Conservation (phyloP, 1,140 invertebrate genomes). For the Formica selysi region DNA sequence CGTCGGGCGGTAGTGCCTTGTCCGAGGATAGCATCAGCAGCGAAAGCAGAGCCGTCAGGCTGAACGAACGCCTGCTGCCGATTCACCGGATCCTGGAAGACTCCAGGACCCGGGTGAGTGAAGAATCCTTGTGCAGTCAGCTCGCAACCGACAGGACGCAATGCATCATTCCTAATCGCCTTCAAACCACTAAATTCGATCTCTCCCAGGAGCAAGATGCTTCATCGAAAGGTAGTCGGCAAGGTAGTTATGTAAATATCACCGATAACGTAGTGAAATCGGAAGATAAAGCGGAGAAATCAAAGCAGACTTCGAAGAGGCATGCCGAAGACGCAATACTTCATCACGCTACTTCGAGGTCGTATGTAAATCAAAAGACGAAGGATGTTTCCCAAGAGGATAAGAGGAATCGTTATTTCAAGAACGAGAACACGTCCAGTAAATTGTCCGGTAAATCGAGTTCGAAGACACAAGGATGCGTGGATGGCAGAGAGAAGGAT, state of each 20-base stretch:
- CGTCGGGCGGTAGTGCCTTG: constrained; percentile 24
- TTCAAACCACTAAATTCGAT: constrained; percentile 64
- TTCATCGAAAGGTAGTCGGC: constrained; percentile 59
- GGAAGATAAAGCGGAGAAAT: constrained; percentile 21
- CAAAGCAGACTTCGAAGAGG: constrained; percentile 29
- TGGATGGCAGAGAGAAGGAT: constrained; percentile 40
- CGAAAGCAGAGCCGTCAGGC: constrained; percentile 72
- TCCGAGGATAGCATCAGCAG: constrained; percentile 48
- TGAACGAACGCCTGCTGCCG: constrained; percentile 82
- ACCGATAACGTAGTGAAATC: constrained; percentile 3
- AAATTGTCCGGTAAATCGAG: constrained; percentile 32
- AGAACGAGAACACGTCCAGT: constrained; percentile 15
- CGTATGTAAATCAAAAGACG: not conserved
- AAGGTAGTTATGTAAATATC: constrained; percentile 8
- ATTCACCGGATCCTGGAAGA: constrained; percentile 83
- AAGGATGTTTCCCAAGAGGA: constrained; percentile 27
- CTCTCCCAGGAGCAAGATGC: constrained; percentile 66
- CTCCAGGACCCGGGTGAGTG: constrained; percentile 81
- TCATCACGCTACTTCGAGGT: constrained; percentile 6
- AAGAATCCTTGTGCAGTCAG: constrained; percentile 79
- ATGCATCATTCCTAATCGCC: constrained; percentile 77
- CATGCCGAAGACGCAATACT: not conserved
- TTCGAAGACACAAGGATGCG: constrained; percentile 17
- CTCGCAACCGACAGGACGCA: constrained; percentile 70
- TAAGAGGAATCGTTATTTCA: constrained; percentile 29